Base-by-base conservation (phyloP, 2,888 invertebrate genomes). In the Tetheella fluctuosa region DNA sequence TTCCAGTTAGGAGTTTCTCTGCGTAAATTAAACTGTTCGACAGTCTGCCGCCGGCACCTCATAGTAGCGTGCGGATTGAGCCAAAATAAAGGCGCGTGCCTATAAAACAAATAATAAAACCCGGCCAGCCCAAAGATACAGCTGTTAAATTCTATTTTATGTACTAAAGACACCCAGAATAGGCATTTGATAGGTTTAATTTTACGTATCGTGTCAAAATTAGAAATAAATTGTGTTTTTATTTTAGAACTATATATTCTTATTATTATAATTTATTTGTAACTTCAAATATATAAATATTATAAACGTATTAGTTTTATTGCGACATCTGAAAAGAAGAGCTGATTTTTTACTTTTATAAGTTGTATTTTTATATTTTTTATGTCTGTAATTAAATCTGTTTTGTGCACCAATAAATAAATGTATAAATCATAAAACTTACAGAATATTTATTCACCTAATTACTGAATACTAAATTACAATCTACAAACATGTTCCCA, bases 31-130 rank as follows among this genome's bases (percentile, higher is more conserved):
- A 30, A 15, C 12, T 20, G 34, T 23, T 30, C 30, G 30, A 17
- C 54, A 34, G 25, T 17, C 8, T 54, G 12, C 17, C 39, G 42
- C 53, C 37, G 17, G 59, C 59, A 17, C 7, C n/a, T 25, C 37
- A 23, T 54, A 28, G 56, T 34, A 56, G 39, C 42, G 30, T 57
- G 57, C 59, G 60, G 66, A 68, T 70, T 61, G 63, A 59, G 53
- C 68, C 62, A 64, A 71, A 73, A 79, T 74, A 76, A 77, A 77
- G 62, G 64, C 67, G 71, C 58, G 58, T 60, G 54, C 61, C 67
- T 73, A 80, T 84, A 84, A 85, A 85, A 79, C 68, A 81, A 79
- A 84, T 77, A 83, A 82, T 82, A 82, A 85, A 83, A 77, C 67
- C 67, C 61, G 64, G 67, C 72, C 71, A 73, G 67, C 68, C 74